Evolutionary conservation across 2,888 invertebrate species (phyloP).

Genomic region (Scaeva pyrastri): DNA sequence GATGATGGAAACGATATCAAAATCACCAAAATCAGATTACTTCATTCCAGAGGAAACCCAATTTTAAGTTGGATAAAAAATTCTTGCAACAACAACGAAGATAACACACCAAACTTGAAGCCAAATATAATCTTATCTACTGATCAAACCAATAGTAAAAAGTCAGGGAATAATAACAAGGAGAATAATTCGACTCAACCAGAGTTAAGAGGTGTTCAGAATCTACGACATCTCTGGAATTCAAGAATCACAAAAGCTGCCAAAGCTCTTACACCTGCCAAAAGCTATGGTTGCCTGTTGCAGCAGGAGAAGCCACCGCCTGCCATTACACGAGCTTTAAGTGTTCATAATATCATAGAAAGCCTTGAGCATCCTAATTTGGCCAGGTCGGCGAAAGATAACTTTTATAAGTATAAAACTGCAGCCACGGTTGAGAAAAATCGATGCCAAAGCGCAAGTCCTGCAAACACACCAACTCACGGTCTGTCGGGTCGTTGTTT

Average conservation of each 20-base stretch:
- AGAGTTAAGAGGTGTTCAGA: conserved; percentile 83
- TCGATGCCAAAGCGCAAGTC: conserved; percentile 50
- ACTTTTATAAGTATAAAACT: conserved; percentile 84
- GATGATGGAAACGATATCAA: conserved; percentile 69
- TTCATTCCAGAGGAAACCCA: conserved; percentile 80
- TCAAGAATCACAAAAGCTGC: conserved; percentile 79
- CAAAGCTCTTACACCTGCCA: conserved; percentile 63
- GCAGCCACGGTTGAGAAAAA: conserved; percentile 78
- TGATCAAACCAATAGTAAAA: conserved; percentile 63
- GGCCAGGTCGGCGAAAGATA: conserved; percentile 80
- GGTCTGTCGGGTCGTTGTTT: conserved; percentile 53
- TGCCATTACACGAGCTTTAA: conserved; percentile 80
- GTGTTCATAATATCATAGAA: conserved; percentile 80
- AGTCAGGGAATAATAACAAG: conserved; percentile 68
- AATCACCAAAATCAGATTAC: conserved; percentile 52
- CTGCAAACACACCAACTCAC: conserved; percentile 77
- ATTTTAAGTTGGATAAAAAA: conserved; percentile 81
- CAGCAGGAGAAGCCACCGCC: conserved; percentile 61
- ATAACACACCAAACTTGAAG: conserved; percentile 44
- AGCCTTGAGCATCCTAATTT: conserved; percentile 26
- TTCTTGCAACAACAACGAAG: conserved; percentile 64
- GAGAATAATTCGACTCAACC: conserved; percentile 66
- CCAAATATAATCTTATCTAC: conserved; percentile 48
- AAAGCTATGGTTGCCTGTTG: conserved; percentile 71
- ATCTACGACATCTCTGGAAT: conserved; percentile 83